A percentile compares a stretch with the other conserved stretches of the same genome.
phyloP scores from a whole-genome alignment of 2,113 vertebrate species.

The Lipophrys pholis region DNA sequence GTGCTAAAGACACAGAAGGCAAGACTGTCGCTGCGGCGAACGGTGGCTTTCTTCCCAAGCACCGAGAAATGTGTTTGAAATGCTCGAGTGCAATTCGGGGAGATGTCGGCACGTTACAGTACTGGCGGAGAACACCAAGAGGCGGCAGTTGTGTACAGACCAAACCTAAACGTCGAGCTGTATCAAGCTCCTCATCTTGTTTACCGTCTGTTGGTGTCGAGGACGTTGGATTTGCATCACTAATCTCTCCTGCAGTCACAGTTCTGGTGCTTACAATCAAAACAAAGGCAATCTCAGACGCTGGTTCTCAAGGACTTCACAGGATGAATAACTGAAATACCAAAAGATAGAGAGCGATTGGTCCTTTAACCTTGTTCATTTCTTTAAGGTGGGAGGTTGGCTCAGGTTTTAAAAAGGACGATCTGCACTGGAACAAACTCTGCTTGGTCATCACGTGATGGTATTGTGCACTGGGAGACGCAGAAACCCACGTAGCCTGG shows the following conservation, averaged over 20 bases:
- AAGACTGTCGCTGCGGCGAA: constrained; percentile 27
- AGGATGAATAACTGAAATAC: constrained; percentile 18
- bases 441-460: constrained; percentile 45
- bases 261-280: constrained; percentile 35
- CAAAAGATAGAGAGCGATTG: not conserved
- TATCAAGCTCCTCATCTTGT: not conserved
- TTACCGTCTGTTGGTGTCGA: constrained; percentile 5
- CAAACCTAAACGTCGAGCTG: not conserved
- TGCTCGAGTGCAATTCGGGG: constrained; percentile 18
- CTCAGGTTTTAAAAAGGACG: constrained; percentile 56
- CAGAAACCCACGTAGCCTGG: constrained; percentile 46
- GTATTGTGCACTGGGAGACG: constrained; percentile 65
- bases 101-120: constrained; percentile 26
- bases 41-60: not conserved
- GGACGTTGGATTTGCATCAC: not conserved
- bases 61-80: not conserved
- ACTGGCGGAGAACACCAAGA: not conserved
- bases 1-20: constrained; percentile 25
- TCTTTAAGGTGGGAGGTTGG: constrained; percentile 49
- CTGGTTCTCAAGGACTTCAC: constrained; percentile 41
- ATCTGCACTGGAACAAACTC: constrained; percentile 53
- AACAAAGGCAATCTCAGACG: constrained; percentile 49
- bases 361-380: constrained; percentile 38
- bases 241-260: constrained; percentile 34
- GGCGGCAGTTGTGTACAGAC: not conserved